phyloP scores from a whole-genome alignment of 2,113 vertebrate species.

The Dipodomys spectabilis region DNA sequence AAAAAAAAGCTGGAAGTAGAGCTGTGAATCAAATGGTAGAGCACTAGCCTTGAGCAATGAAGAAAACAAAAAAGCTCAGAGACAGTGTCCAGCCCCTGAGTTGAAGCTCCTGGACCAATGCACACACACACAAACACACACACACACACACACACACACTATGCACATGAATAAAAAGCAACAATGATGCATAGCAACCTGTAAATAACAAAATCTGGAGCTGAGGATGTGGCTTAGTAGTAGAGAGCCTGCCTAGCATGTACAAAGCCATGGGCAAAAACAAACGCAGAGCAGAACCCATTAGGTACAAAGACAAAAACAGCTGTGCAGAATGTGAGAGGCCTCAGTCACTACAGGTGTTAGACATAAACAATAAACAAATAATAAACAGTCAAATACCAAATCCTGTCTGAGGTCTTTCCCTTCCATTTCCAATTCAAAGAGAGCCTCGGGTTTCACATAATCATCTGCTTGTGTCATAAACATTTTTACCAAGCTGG shows the following conservation, averaged over 20 bases:
- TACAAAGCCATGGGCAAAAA: too few relatives aligned
- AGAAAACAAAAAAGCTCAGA: too few relatives aligned
- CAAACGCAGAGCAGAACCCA: background rate
- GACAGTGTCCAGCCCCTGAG: too few relatives aligned
- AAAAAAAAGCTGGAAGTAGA: too few relatives aligned
- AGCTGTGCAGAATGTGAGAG: background rate
- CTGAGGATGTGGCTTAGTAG: too few relatives aligned
- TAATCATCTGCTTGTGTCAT: background rate
- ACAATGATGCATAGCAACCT: background rate
- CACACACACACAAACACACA: too few relatives aligned
- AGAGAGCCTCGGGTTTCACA: conserved; percentile 20
- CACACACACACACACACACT: too few relatives aligned
- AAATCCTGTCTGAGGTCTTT: background rate
- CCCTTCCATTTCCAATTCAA: background rate
- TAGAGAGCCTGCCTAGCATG: too few relatives aligned
- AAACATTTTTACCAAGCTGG: background rate
- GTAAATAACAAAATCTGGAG: background rate
- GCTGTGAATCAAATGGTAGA: too few relatives aligned
- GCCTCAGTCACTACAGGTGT: background rate
- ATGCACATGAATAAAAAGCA: background rate
- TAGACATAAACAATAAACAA: background rate
- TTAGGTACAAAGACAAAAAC: background rate
- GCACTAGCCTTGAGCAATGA: too few relatives aligned
- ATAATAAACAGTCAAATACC: background rate
- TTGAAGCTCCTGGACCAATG: too few relatives aligned